Conservation (phyloP, 2,113 vertebrate species). For the Chaenocephalus aceratus region DNA sequence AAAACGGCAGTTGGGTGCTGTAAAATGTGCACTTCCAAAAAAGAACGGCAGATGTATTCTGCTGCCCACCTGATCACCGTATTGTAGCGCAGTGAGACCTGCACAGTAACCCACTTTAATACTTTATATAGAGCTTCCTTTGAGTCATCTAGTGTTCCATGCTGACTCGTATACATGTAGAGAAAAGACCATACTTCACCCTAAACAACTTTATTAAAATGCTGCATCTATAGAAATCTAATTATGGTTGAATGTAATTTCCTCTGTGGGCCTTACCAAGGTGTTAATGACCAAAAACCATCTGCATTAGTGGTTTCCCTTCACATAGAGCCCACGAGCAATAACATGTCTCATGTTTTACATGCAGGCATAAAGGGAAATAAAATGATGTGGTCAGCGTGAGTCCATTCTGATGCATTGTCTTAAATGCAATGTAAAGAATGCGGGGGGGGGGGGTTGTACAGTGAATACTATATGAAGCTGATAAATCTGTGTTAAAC, state of each 20-base stretch:
- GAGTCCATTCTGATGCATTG: slow-evolving; percentile 64
- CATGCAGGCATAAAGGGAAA: slow-evolving; percentile 55
- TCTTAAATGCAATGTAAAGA: slow-evolving; percentile 73
- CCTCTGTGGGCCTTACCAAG: slow-evolving; percentile 75
- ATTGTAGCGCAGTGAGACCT: slow-evolving; percentile 44
- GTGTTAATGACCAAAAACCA: slow-evolving; percentile 77
- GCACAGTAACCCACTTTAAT: slow-evolving; percentile 37
- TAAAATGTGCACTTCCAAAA: slow-evolving; percentile 30
- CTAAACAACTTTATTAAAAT: slow-evolving; percentile 47
- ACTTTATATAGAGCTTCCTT: slow-evolving; percentile 45
- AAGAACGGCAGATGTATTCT: slow-evolving; percentile 58
- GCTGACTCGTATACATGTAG: slow-evolving; percentile 25
- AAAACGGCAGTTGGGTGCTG: slow-evolving; percentile 26
- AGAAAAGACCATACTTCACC: slow-evolving; percentile 45
- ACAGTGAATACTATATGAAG: slow-evolving; percentile 17
- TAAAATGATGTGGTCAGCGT: slow-evolving; percentile 36
- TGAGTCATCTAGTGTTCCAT: slow-evolving; percentile 36
- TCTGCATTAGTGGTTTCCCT: slow-evolving; percentile 46
- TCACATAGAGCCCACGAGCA: slow-evolving; percentile 58
- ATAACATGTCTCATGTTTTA: slow-evolving; percentile 50
- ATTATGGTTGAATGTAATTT: slow-evolving; percentile 76
- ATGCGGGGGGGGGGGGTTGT: slow-evolving; percentile 23
- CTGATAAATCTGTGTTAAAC: slow-evolving; percentile 33
- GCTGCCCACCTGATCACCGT: slow-evolving; percentile 38
- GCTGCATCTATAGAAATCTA: slow-evolving; percentile 66